These are phyloP conservation scores for Panorpa germanica DNA, from an alignment of 2,888 invertebrate genomes.

Conservation along the genomic window DNA sequence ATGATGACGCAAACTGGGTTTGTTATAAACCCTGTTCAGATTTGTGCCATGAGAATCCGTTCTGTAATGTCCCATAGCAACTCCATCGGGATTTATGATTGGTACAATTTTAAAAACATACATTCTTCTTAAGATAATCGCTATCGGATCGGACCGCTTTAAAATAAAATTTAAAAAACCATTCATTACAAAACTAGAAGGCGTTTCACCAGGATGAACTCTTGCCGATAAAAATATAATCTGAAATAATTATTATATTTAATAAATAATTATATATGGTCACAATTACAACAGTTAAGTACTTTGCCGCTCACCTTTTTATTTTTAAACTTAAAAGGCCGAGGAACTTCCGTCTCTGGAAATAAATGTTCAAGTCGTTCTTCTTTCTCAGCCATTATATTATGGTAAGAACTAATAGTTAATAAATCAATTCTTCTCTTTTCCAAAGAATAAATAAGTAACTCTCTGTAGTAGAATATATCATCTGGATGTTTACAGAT, in stretches of 20 bases:
- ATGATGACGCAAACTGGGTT: constrained; percentile 52
- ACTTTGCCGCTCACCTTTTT: constrained; percentile 62
- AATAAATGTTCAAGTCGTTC: constrained; percentile 51
- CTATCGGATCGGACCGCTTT: constrained; percentile 53
- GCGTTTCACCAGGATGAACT: constrained; percentile 86
- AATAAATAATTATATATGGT: constrained; percentile 4
- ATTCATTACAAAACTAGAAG: constrained; percentile 77
- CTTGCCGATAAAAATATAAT: constrained; percentile 72
- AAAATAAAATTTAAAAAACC: constrained; percentile 68
- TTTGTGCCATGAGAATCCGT: constrained; percentile 79
- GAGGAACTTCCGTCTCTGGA: constrained; percentile 40
- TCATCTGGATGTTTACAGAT: too few species aligned
- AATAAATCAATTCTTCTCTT: constrained; percentile 59
- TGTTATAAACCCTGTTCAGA: constrained; percentile 69
- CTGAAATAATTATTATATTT: constrained; percentile 22
- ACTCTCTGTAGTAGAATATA: constrained; percentile 72
- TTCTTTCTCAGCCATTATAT: constrained; percentile 52
- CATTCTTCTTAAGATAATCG: constrained; percentile 40
- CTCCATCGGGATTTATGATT: constrained; percentile 83
- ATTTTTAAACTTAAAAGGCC: constrained; percentile 54
- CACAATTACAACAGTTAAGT: constrained; percentile 6
- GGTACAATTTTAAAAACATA: constrained; percentile 84
- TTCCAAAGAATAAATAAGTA: constrained; percentile 60
- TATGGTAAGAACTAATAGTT: constrained; percentile 66
- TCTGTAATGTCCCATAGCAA: constrained; percentile 66